Conservation (phyloP, 2,888 invertebrate genomes). For the Sepioteuthis lessoniana region DNA sequence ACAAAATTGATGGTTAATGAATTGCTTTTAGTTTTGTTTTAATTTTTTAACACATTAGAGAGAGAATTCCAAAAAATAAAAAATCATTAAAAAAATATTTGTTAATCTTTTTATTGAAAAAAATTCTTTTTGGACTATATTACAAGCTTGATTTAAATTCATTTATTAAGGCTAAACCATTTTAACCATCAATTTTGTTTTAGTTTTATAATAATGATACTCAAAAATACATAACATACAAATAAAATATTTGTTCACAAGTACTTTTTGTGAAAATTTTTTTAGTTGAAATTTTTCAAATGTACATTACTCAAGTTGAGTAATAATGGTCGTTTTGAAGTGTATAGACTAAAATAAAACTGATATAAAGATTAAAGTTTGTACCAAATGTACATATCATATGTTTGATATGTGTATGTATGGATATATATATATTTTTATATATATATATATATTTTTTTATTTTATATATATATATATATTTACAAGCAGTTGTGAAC, state of each 20-base stretch:
- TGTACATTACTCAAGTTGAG: background rate
- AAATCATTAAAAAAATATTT: background rate
- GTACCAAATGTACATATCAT: background rate
- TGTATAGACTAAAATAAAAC: background rate
- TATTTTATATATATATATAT: conserved; percentile 36
- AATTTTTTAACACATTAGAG: background rate
- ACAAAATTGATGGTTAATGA: background rate
- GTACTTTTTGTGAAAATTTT: background rate
- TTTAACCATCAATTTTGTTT: conserved; percentile 9
- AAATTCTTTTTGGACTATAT: background rate
- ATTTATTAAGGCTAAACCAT: background rate
- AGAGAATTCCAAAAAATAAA: background rate
- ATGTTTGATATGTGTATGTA: background rate
- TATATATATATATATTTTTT: conserved; percentile 23
- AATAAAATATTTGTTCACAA: conserved; percentile 9
- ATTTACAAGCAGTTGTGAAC: conserved; percentile 37
- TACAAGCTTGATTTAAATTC: background rate
- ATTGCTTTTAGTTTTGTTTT: background rate
- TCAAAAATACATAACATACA: background rate
- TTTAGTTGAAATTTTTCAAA: background rate
- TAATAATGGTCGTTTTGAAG: background rate
- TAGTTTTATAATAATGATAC: background rate
- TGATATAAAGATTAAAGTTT: background rate
- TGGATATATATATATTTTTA: background rate
- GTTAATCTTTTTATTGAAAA: background rate